Percentiles rank a stretch among this genome's conserved stretches.
Evolutionary conservation across 2,113 vertebrate species (phyloP).

Genomic region (Colossoma macropomum): DNA sequence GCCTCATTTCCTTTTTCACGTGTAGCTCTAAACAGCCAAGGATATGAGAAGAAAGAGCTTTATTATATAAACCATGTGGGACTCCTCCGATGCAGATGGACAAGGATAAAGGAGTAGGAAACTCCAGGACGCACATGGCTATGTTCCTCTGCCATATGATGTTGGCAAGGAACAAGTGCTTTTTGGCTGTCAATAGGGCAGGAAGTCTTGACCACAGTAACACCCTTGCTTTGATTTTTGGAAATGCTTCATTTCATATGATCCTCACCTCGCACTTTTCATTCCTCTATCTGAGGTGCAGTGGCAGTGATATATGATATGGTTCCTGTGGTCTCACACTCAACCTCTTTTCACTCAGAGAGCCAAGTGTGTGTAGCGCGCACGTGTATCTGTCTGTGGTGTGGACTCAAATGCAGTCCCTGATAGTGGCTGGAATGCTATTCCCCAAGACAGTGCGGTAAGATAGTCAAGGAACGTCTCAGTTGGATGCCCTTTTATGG

Average conservation of each 20-base stretch:
- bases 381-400: constrained; percentile 25
- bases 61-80: constrained; percentile 79
- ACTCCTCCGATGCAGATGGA: constrained; percentile 65
- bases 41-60: constrained; percentile 64
- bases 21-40: constrained; percentile 65
- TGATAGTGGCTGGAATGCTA: constrained; percentile 54
- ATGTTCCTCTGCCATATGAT: constrained; percentile 32
- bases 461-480: constrained; percentile 51
- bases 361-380: constrained; percentile 5
- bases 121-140: constrained; percentile 52
- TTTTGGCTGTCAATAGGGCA: constrained; percentile 26
- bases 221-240: constrained; percentile 23
- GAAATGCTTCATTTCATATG: constrained; percentile 21
- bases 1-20: constrained; percentile 72
- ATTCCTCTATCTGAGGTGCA: constrained; percentile 5
- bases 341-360: not conserved
- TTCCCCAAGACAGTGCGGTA: constrained; percentile 35
- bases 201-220: constrained; percentile 4
- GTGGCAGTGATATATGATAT: constrained; percentile 26
- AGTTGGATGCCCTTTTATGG: constrained; percentile 40
- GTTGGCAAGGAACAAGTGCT: constrained; percentile 22
- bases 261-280: constrained; percentile 12
- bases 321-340: constrained; percentile 22
- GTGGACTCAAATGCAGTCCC: constrained; percentile 50
- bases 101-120: constrained; percentile 61